Conservation (phyloP, 2,113 vertebrate genomes). For the Stegastes partitus region DNA sequence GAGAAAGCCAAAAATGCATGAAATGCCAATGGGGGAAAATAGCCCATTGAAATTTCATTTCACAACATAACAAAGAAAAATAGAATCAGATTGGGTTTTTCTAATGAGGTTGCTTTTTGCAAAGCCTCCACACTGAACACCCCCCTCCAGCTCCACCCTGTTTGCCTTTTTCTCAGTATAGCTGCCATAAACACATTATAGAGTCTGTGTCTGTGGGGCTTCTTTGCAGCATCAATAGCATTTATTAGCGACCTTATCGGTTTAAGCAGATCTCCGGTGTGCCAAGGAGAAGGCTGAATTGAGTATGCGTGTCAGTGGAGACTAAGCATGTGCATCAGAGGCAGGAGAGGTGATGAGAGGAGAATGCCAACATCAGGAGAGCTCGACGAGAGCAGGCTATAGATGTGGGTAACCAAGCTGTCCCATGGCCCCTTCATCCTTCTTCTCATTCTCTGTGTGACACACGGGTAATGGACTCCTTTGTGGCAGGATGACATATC, state of each 20-base stretch:
- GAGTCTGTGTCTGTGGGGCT: constrained; percentile 44
- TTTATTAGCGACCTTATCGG: constrained; percentile 75
- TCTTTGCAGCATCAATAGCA: constrained; percentile 63
- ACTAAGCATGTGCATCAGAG: constrained; percentile 42
- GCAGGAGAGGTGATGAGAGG: constrained; percentile 46
- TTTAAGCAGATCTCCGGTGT: constrained; percentile 48
- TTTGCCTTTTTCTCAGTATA: constrained; percentile 33
- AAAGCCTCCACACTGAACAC: constrained; percentile 62
- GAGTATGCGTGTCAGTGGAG: constrained; percentile 75
- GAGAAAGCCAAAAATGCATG: constrained; percentile 23
- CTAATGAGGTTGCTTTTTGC: constrained; percentile 64
- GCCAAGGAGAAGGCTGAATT: constrained; percentile 36
- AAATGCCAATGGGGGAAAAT: constrained; percentile 31
- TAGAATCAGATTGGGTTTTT: constrained; percentile 72
- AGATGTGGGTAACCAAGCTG: constrained; percentile 51
- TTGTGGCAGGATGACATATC: constrained; percentile 75
- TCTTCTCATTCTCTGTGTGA: constrained; percentile 67
- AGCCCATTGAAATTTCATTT: constrained; percentile 70
- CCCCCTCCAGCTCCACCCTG: constrained; percentile 12
- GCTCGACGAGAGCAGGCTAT: constrained; percentile 36
- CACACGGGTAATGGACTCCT: constrained; percentile 77
- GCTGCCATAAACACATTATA: constrained; percentile 54
- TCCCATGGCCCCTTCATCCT: constrained; percentile 58
- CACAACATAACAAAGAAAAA: constrained; percentile 65
- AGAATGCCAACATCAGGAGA: constrained; percentile 58